Base-by-base conservation (phyloP, 2,797 vertebrate genomes). In the Schizopygopsis malacanthus region DNA sequence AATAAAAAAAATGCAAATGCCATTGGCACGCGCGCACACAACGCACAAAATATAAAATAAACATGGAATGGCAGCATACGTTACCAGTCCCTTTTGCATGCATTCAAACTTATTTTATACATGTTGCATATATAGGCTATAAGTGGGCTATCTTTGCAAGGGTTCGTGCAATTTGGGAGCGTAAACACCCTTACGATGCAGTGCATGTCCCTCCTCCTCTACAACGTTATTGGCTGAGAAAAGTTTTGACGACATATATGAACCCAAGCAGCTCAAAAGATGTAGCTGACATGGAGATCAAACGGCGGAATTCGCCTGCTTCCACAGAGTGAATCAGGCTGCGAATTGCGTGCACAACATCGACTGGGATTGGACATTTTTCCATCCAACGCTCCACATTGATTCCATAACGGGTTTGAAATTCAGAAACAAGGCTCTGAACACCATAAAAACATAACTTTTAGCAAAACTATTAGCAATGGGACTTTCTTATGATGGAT, bases 221-320 rank as follows among this genome's bases (percentile, higher is more conserved):
- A 76, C 52, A 52, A 85, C 39, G 85, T 90, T 91, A 97, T 97
- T 97, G 96, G 96, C 90, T 90, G 82, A 85, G 84, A 88, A 86
- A 22, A 85, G 89, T 92, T 95, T 94, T 95, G 96, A 96, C 96
- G 95, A 94, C 95, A 96, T 96, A 97, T 96, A 97, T 96, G 96
- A 96, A 96, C 94, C 95, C 95, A 91, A 92, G 94, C 93, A 90
- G 94, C 93, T 93, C 96, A 92, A 95, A 97, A 97, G 94, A 96
- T 97, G 96, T 96, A 95, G 95, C 96, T 96, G 91, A 94, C 95
- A 95, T 96, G 95, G 95, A 96, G 95, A 93, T 95, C 93, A 88
- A 90, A 93, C 93, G 91, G 91, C 93, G 94, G 88, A 94, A 93
- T 91, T 86, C 90, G 86, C 90, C 91, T 90, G 83, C 88, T 91